Evolutionary conservation across 2,888 invertebrate genomes (phyloP).

Genomic region (Pasiphila rectangulata): DNA sequence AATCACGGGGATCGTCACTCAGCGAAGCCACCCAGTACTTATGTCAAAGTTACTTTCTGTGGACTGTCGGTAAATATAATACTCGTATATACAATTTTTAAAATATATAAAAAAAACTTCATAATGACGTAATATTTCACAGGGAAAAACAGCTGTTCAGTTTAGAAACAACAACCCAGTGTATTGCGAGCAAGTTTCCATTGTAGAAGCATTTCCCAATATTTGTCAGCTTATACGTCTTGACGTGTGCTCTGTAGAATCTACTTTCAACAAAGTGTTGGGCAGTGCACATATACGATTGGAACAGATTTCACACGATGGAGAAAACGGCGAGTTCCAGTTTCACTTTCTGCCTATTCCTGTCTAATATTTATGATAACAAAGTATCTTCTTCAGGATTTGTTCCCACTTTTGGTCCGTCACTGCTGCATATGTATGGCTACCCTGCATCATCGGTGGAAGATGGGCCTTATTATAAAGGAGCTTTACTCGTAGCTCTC

Average conservation of each 20-base stretch:
- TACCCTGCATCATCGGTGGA: constrained; percentile 41
- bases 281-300: constrained; percentile 49
- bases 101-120: not conserved
- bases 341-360: not conserved
- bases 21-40: constrained; percentile 56
- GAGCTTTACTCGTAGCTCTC: constrained; percentile 86
- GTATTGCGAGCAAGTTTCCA: constrained; percentile 89
- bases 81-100: not conserved
- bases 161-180: constrained; percentile 83
- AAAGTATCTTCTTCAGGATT: constrained; percentile 71
- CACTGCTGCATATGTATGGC: constrained; percentile 88
- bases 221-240: constrained; percentile 87
- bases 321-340: constrained; percentile 56
- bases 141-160: constrained; percentile 84
- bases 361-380: not conserved
- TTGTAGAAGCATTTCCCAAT: constrained; percentile 91
- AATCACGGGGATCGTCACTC: constrained; percentile 41
- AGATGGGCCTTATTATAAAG: constrained; percentile 83
- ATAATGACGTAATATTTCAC: constrained; percentile 16
- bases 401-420: constrained; percentile 91
- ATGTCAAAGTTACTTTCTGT: constrained; percentile 58
- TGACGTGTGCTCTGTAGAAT: constrained; percentile 76
- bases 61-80: constrained; percentile 51
- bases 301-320: constrained; percentile 57
- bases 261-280: constrained; percentile 59